Percentiles rank a stretch among this genome's conserved stretches.
Evolutionary conservation across 1,140 invertebrate species (phyloP).

Genomic region (Phortica variegata): DNA sequence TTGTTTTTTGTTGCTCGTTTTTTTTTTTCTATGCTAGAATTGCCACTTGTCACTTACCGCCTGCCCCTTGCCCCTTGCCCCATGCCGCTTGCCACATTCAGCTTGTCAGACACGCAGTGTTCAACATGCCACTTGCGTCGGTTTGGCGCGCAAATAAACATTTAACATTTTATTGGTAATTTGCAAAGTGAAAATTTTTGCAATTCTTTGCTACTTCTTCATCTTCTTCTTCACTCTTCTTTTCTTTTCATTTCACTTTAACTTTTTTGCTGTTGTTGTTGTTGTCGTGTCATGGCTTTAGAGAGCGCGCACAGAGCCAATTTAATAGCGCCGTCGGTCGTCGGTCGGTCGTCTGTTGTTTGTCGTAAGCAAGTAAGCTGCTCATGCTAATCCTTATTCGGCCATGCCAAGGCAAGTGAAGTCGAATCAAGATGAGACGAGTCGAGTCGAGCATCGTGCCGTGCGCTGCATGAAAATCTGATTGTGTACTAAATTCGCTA

Average conservation of each 20-base stretch:
- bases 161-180: slow-evolving; percentile 43
- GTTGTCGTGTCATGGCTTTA: too few species aligned
- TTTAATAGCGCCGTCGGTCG: slow-evolving; percentile 21
- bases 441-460: slow-evolving; percentile 5
- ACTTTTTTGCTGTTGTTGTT: too few species aligned
- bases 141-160: slow-evolving; percentile 43
- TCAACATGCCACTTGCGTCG: not conserved
- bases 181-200: not conserved
- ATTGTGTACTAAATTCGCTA: slow-evolving; percentile 51
- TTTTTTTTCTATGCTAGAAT: not conserved
- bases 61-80: not conserved
- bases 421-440: not conserved
- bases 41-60: not conserved
- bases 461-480: slow-evolving; percentile 29
- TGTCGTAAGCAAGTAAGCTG: too few species aligned
- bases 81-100: not conserved
- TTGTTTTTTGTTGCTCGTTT: too few species aligned
- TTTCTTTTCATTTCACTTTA: too few species aligned
- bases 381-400: too few species aligned
- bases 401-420: too few species aligned
- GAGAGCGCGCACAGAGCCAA: slow-evolving; percentile 31
- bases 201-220: not conserved
- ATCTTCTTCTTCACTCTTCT: too few species aligned
- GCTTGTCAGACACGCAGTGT: not conserved
- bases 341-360: not conserved